phyloP scores from a whole-genome alignment of 2,797 vertebrate genomes.

The Acanthopagrus latus region DNA sequence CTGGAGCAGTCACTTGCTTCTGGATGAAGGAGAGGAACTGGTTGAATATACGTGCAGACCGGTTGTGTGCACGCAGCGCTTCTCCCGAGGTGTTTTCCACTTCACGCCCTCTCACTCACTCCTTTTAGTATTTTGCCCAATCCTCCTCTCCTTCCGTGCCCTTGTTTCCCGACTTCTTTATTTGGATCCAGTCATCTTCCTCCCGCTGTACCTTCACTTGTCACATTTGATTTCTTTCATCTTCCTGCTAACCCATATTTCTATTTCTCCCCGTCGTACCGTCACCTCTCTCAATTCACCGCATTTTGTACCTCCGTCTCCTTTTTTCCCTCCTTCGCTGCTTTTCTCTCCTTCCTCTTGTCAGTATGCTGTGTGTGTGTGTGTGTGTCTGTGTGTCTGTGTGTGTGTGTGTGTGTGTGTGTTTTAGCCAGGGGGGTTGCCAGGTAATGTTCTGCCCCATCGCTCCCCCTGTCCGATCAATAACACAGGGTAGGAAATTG shows the following conservation, averaged over 20 bases:
- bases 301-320: slow-evolving; percentile 20
- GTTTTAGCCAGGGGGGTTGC: slow-evolving; percentile 27
- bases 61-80: slow-evolving; percentile 11
- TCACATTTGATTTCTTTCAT: slow-evolving; percentile 70
- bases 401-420: slow-evolving; percentile 3
- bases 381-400: neutral
- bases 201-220: slow-evolving; percentile 64
- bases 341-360: slow-evolving; percentile 23
- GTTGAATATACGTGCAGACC: slow-evolving; percentile 30
- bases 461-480: slow-evolving; percentile 55
- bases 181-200: slow-evolving; percentile 46
- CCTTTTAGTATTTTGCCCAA: slow-evolving; percentile 32
- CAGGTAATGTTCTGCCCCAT: slow-evolving; percentile 56
- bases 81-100: slow-evolving; percentile 45
- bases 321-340: neutral
- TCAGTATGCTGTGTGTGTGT: slow-evolving; percentile 12
- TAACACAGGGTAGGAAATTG: slow-evolving; percentile 59
- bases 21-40: slow-evolving; percentile 39
- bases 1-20: slow-evolving; percentile 59
- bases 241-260: slow-evolving; percentile 56
- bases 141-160: slow-evolving; percentile 41
- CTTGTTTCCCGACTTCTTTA: slow-evolving; percentile 47
- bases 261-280: slow-evolving; percentile 47
- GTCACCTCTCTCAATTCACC: slow-evolving; percentile 41
- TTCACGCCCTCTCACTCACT: slow-evolving; percentile 35